Conservation (phyloP, 2,797 vertebrate species). For the Gymnopithys bicolor region DNA sequence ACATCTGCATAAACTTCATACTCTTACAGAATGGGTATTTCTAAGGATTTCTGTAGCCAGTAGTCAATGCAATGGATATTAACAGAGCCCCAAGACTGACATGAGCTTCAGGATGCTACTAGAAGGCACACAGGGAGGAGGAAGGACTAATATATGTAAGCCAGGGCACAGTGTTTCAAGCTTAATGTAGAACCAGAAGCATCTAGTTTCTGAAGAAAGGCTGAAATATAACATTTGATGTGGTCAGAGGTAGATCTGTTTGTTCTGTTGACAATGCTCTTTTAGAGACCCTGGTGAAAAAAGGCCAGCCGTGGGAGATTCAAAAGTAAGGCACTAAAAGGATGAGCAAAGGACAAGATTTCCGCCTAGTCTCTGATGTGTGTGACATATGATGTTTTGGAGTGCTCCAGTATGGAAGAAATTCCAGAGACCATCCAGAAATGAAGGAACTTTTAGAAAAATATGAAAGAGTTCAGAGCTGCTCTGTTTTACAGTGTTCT, state of each 20-base stretch:
- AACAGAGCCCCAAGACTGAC: background rate
- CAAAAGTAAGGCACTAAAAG: background rate
- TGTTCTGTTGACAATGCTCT: background rate
- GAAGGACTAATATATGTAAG: background rate
- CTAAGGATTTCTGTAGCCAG: background rate
- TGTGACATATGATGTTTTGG: rapidly evolving
- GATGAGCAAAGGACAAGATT: background rate
- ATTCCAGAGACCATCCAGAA: background rate
- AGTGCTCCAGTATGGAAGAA: background rate
- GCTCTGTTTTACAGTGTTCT: background rate
- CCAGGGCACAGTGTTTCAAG: rapidly evolving
- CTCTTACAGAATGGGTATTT: background rate
- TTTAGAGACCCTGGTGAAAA: background rate
- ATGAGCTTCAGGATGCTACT: background rate
- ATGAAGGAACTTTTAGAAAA: background rate
- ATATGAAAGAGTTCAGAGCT: background rate
- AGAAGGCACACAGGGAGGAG: background rate
- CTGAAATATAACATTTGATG: background rate
- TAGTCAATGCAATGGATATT: background rate
- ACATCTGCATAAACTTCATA: background rate
- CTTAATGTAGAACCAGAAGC: background rate
- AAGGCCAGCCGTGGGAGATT: background rate
- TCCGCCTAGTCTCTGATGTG: background rate
- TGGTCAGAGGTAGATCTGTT: background rate
- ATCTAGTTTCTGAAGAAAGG: background rate